Evolutionary conservation across 2,113 vertebrate species (phyloP), one percentile per base, ranked within the genome.

Genomic region (Lichenostomus cassidix): DNA sequence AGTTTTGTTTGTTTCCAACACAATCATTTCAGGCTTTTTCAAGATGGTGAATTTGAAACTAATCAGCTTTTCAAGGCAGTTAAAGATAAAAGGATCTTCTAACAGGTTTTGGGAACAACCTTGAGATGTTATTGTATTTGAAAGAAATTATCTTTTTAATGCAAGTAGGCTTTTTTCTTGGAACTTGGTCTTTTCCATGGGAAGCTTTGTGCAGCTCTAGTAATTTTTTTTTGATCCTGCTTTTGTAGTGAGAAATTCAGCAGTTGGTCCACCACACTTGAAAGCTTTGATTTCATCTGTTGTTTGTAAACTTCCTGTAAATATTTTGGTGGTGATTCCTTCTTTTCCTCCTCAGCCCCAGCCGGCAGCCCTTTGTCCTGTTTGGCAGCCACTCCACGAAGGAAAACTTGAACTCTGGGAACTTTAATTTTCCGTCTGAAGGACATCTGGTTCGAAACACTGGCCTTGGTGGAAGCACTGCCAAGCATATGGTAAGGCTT

Each of bases 341-440:
- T 84, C 9, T 87, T 87, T 42, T 71, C 78, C 20, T 29, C 31
- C 89, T 41, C 88, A 99, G 99, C 94, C 99, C 98, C 49, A 98
- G 97, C 83, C 97, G 98, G 27, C 99, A 99, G 95, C 99, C 99
- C 5, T 99, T 99, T 5, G 98, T 99, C 85, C 96, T 99, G 56
- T 99, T 99, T 74, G 99, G 99, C 71, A 98, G 98, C 89, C 99
- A 99, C 95, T 99, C 99, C 4, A 98, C 98, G 2, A 98, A 81
- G 80, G 98, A 99, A 41, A 99, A 99, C 77, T 80, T 99, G 95
- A 98, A 99, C 60, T 98, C 97, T 20, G 98, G 98, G 65, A 99
- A 98, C 67, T 99, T 99, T 46, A 99, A 98, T 97, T 99, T 99
- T 86, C 99, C 99, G 28, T 99, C 99, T 11, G 99, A 99, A 95